Conservation (phyloP, 2,888 invertebrate species). For the Hyposoter didymator region DNA sequence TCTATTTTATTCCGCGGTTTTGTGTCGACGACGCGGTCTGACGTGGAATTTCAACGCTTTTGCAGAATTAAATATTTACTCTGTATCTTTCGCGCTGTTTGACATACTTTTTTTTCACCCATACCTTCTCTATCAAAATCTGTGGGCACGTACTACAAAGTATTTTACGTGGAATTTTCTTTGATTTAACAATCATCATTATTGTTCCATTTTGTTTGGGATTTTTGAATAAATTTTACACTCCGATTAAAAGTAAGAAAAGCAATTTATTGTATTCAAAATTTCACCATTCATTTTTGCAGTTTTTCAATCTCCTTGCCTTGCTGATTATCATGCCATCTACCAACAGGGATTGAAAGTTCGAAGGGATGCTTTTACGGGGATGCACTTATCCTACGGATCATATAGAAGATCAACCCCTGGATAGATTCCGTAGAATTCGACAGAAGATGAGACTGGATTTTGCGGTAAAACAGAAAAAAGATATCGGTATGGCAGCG, state of each 20-base stretch:
- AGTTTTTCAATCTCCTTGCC: background rate
- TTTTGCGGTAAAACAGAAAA: background rate
- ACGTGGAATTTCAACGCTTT: conserved; percentile 29
- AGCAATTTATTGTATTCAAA: background rate
- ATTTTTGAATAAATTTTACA: background rate
- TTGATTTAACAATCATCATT: background rate
- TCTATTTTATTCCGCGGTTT: conserved; percentile 29
- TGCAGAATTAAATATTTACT: background rate
- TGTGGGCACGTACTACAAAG: background rate
- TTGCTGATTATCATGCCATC: background rate
- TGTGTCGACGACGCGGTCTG: conserved; percentile 8
- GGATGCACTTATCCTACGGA: background rate
- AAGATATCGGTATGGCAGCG: background rate
- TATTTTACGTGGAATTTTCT: background rate
- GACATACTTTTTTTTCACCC: background rate
- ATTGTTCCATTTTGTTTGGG: background rate
- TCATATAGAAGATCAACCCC: background rate
- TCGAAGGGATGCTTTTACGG: background rate
- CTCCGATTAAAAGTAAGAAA: background rate
- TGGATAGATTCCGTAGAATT: background rate
- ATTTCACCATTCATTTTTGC: background rate
- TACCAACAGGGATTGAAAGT: background rate
- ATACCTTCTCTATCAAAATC: background rate
- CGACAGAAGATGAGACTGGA: conserved; percentile 6
- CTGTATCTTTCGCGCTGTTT: background rate